These are phyloP conservation scores for Drosophila sordidula DNA, from an alignment of 2,888 invertebrate genomes.

Conservation along the genomic window DNA sequence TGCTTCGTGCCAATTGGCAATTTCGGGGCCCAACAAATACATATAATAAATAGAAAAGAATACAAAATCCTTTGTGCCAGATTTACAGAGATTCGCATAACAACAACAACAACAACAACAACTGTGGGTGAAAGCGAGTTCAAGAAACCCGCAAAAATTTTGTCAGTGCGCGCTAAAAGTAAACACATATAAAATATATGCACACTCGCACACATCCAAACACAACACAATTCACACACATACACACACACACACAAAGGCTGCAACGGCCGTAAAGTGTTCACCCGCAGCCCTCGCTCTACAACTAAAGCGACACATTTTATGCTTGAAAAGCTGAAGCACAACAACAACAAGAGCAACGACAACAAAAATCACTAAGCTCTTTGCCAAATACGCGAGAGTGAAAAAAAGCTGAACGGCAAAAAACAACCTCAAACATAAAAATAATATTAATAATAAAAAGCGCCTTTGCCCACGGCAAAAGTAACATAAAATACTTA, in stretches of 20 bases:
- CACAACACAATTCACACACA: slow-evolving; percentile 7
- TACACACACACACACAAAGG: slow-evolving; percentile 29
- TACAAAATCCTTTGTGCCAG: slow-evolving; percentile 13
- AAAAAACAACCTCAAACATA: slow-evolving; percentile 26
- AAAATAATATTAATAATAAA: slow-evolving; percentile 37
- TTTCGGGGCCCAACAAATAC: slow-evolving; percentile 32
- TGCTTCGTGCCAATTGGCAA: slow-evolving; percentile 14
- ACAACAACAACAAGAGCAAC: slow-evolving; percentile 46
- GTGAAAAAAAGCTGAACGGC: slow-evolving; percentile 26
- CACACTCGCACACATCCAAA: slow-evolving; percentile 28
- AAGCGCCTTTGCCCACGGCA: slow-evolving; percentile 42
- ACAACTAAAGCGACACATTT: slow-evolving; percentile 67
- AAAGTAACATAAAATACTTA: slow-evolving; percentile 45
- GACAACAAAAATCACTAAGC: slow-evolving; percentile 60
- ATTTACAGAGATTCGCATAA: background rate
- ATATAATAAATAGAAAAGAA: background rate
- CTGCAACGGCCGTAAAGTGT: slow-evolving; percentile 70
- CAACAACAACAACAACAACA: background rate
- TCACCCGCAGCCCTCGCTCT: slow-evolving; percentile 24
- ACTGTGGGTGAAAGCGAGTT: slow-evolving; percentile 29
- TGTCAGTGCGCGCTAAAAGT: slow-evolving; percentile 65
- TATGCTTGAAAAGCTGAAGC: slow-evolving; percentile 62
- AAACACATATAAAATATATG: slow-evolving; percentile 44
- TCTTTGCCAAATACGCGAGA: slow-evolving; percentile 60
- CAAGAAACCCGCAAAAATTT: slow-evolving; percentile 50